Evolutionary conservation across 2,888 invertebrate genomes (phyloP), one percentile per base, ranked within the genome.

Genomic region (Philonicus albiceps): DNA sequence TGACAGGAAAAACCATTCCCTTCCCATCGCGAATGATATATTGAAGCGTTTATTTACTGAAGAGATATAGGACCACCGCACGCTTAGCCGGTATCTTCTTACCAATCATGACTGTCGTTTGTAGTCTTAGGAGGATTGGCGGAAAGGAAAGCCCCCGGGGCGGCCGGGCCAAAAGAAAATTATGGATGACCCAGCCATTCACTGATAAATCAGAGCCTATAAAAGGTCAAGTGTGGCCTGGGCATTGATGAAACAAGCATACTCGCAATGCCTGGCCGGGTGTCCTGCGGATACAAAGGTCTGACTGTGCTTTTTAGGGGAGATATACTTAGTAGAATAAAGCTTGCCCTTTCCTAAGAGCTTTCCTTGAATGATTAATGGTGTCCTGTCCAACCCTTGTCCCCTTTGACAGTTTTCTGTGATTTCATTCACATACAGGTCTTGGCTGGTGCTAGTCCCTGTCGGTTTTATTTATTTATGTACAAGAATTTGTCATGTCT

Each of bases 341-440:
- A 84, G 84, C 73, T 84, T 43, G 22, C 84, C 72, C 43, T 55
- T 40, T 34, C 84, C 73, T 53, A 30, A 5, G 37, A 86, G 87
- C 74, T 83, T 86, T 78, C 86, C 86, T 84, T 89, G 88, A 88
- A 89, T 89, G 89, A 89, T 88, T 89, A 88, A 88, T 89, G 88
- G 88, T 88, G 88, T 88, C 88, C 88, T 89, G 89, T 89, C 88
- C 86, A 88, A 89, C 89, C 89, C 88, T 89, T 88, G 88, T 89
- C 88, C 88, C 88, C 88, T 88, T 88, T 88, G 88, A 89, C 88
- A 88, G 88, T 87, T 88, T 87, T 88, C 88, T 87, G 87, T 88
- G 88, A 88, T 88, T 88, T 88, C 84, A 87, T 84, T 76, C 83
- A 49, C 81, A 86, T 78, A 84, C 73, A 84, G 43, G 22, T 43